Evolutionary conservation across 1,140 invertebrate genomes (phyloP), one percentile per base, ranked within the genome.

Genomic region (Heliconius himera): DNA sequence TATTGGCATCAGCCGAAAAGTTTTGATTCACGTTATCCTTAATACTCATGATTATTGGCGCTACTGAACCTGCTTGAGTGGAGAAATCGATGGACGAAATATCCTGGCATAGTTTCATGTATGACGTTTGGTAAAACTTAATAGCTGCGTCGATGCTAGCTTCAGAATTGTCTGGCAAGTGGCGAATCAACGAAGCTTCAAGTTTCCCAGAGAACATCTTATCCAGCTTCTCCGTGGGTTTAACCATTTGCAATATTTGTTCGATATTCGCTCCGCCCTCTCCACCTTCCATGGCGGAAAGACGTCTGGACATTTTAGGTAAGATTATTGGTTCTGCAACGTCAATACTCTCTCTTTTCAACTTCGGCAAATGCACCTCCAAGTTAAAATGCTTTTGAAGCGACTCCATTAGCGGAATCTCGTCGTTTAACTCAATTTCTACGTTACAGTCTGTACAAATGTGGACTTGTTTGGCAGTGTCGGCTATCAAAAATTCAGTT

Each of bases 1-100:
- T 94, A 60, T 93, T 93, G 0, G 90, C 87, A 26, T 94, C 92
- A 6, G 83, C 81, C 0, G 91, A 78, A 66, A 93, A 94, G 70
- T 93, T 93, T 80, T 94, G 93, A 72, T 94, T 93, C 0, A 94
- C 92, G 73, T 94, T 94, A 75, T 94, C 93, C 13, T 92, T 92
- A 56, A 94, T 94, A 72, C 91, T 93, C 93, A 94, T 94, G 6
- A 94, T 93, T 2, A 94, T 93, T 0, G 93, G 93, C n/a, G 92
- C 92, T 1, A 94, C 92, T 0, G 92, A 90, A 73, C 90, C 90
- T 0, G 91, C 89, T 76, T 92, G 88, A 8, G 86, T 85, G 0
- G 89, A 87, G 74, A 94, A 93, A 79, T 93, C 90, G 13, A 93
- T 89, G 20, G 74, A 46, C 1, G 81, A 82, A 22, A 93, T 86